Evolutionary conservation across 2,797 vertebrate genomes (phyloP), one percentile per base, ranked within the genome.

Genomic region (Halcyon chelicuti): DNA sequence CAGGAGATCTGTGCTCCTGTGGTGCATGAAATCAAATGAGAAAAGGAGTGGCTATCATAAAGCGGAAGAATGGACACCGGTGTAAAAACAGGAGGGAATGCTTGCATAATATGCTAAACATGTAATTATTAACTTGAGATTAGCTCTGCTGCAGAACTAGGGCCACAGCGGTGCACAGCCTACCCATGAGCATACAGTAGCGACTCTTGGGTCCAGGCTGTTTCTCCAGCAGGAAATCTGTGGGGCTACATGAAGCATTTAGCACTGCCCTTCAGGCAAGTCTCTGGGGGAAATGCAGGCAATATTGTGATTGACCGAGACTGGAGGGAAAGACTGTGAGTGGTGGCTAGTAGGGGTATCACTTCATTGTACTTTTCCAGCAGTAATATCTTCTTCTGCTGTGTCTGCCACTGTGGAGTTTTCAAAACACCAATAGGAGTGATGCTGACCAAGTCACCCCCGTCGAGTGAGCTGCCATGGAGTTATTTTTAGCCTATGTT

Each of bases 71-170:
- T 5, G 22, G 80, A 25, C 25, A 37, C 9, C 1, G 1, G 37
- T 61, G 52, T 86, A 86, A 91, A 77, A 71, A 74, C 37, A 61
- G 42, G 22, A 57, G 35, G 42, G 57, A 87, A 79, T 31, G 52
- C 42, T 87, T 92, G 67, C 28, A 11, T 80, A 86, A 72, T 19
- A 28, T 5, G 37, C 31, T 74, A 40, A 63, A 76, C 1, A 0
- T 37, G 33, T 70, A 85, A 57, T 96, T 79, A 74, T 75, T 94
- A 67, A 86, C 83, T 65, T 61, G 74, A 70, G 60, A 79, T 42
- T 52, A 29, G 16, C 15, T 81, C 57, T 90, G 81, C 51, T 7
- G 1, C 31, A 28, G 70, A 35, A 33, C 14, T 12, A 46, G 73
- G 58, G 31, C 62, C 47, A 29, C 0, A 0, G 42, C 25, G 1